Conservation (phyloP, 2,113 vertebrate genomes). For the Indicator indicator region DNA sequence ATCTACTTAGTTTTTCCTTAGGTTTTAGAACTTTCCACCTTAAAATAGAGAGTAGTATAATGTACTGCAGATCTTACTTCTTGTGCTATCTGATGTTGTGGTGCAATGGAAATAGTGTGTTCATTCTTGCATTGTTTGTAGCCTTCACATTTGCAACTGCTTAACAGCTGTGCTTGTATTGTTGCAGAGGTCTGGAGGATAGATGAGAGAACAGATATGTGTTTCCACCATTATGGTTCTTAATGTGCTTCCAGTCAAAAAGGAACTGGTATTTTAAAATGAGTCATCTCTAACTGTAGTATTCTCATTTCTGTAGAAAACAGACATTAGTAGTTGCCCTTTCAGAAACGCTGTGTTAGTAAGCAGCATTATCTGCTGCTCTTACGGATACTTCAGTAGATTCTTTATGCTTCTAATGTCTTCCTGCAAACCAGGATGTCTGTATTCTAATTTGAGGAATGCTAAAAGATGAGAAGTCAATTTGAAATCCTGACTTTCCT, state of each 20-base stretch:
- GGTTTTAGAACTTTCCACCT: slow-evolving; percentile 15
- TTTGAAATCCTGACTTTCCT: background rate
- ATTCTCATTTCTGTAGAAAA: slow-evolving; percentile 21
- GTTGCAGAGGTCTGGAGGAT: slow-evolving; percentile 1
- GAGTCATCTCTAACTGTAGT: slow-evolving; percentile 3
- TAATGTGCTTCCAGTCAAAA: slow-evolving; percentile 55
- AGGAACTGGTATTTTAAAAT: slow-evolving; percentile 13
- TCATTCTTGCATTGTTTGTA: slow-evolving; percentile 51
- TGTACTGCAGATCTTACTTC: slow-evolving; percentile 18
- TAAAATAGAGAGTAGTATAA: slow-evolving; percentile 27
- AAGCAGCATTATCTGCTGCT: background rate
- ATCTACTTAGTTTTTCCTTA: background rate
- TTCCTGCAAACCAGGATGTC: background rate
- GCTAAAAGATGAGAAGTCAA: background rate
- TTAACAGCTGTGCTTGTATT: slow-evolving; percentile 63
- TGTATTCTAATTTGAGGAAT: background rate
- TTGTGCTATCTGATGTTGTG: background rate
- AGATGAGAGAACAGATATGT: background rate
- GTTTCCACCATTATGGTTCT: slow-evolving; percentile 3
- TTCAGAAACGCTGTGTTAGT: slow-evolving; percentile 13
- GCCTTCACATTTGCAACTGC: slow-evolving; percentile 55
- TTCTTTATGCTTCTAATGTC: background rate
- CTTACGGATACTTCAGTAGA: background rate
- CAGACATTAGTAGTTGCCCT: slow-evolving; percentile 1
- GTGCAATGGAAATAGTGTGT: slow-evolving; percentile 42